Conservation (phyloP, 1,140 invertebrate species). For the Pseudoatta argentina region DNA sequence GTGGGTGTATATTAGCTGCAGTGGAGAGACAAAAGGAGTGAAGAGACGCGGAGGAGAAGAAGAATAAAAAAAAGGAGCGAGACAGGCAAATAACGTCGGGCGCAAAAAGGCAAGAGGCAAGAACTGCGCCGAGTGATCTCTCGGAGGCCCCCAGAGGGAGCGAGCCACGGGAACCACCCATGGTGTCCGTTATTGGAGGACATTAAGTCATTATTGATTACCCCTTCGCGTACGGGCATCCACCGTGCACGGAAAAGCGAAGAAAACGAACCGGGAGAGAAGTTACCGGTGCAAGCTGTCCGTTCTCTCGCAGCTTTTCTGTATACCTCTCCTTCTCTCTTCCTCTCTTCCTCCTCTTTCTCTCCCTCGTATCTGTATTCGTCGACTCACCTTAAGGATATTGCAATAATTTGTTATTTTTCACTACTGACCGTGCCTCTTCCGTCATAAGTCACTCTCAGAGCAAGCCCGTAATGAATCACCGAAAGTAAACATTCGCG, state of each 20-base stretch:
- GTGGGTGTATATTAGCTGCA: conserved; percentile 75
- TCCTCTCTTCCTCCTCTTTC: neutral
- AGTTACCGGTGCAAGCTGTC: conserved; percentile 66
- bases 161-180: conserved; percentile 80
- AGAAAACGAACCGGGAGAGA: conserved; percentile 28
- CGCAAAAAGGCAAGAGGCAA: conserved; percentile 72
- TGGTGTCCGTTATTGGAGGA: conserved; percentile 85
- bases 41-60: conserved; percentile 1
- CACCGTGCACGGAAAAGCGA: conserved; percentile 72
- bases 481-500: conserved; percentile 54
- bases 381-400: conserved; percentile 67
- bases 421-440: conserved; percentile 66
- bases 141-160: conserved; percentile 74
- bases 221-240: conserved; percentile 79
- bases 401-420: conserved; percentile 76
- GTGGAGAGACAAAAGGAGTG: conserved; percentile 25
- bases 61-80: conserved; percentile 59
- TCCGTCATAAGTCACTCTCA: conserved; percentile 72
- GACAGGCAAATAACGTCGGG: conserved; percentile 80
- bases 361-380: conserved; percentile 44
- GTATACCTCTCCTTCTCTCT: conserved; percentile 34
- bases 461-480: conserved; percentile 57
- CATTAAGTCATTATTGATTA: conserved; percentile 86
- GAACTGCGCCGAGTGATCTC: conserved; percentile 71
- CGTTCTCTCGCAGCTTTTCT: conserved; percentile 60